phyloP scores from a whole-genome alignment of 1,140 invertebrate species.

The Eueides isabella region DNA sequence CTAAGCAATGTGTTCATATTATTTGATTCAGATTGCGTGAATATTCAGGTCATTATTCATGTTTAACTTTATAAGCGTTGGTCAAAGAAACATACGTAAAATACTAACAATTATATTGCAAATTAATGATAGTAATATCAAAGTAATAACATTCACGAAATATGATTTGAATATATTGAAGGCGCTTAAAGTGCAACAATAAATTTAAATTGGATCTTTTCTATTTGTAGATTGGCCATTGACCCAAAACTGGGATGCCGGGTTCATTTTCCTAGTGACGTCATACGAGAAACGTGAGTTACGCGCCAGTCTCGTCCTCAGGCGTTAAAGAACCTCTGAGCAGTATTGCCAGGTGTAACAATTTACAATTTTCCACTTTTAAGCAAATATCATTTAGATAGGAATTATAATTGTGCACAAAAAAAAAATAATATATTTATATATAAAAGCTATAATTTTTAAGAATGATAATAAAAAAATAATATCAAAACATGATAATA shows the following conservation, averaged over 20 bases:
- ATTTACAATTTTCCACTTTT: background rate
- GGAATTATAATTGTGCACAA: too few species aligned
- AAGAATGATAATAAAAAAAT: background rate
- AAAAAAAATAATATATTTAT: too few species aligned
- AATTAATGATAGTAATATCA: slow-evolving; percentile 8
- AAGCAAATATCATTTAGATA: background rate
- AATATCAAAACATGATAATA: background rate
- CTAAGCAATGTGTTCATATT: slow-evolving; percentile 5
- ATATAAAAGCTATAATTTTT: background rate
- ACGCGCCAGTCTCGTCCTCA: slow-evolving; percentile 48
- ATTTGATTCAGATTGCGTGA: slow-evolving; percentile 30
- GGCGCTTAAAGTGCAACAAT: slow-evolving; percentile 25
- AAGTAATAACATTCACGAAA: slow-evolving; percentile 35
- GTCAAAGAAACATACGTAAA: slow-evolving; percentile 2
- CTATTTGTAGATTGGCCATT: slow-evolving; percentile 82
- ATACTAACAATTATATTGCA: background rate
- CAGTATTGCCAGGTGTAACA: background rate
- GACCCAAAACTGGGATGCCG: slow-evolving; percentile 79
- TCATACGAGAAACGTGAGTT: slow-evolving; percentile 80
- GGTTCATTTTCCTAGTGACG: slow-evolving; percentile 80
- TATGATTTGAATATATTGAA: slow-evolving; percentile 35
- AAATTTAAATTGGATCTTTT: slow-evolving; percentile 71
- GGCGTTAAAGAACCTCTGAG: slow-evolving; percentile 40
- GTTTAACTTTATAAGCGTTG: slow-evolving; percentile 15
- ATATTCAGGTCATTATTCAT: slow-evolving; percentile 26